These are phyloP conservation scores for Trissolcus brochymenae DNA, from an alignment of 2,888 invertebrate genomes.

Conservation along the genomic window DNA sequence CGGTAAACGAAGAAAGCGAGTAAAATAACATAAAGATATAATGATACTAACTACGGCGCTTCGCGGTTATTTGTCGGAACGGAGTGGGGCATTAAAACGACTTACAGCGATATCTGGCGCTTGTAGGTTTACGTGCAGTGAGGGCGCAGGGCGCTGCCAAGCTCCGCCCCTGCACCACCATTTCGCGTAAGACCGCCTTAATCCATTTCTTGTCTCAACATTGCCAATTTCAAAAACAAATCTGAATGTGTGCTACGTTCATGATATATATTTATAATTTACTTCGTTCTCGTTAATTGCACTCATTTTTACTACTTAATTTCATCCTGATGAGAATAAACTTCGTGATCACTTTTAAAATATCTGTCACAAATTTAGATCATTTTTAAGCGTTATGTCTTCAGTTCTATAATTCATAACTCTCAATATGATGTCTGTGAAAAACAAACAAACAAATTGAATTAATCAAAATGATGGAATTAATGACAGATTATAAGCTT, in stretches of 20 bases:
- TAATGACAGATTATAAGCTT: not conserved
- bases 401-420: too few relatives aligned
- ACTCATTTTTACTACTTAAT: not conserved
- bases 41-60: conserved; percentile 65
- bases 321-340: not conserved
- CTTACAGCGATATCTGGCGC: conserved; percentile 54
- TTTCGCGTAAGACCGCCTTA: conserved; percentile 64
- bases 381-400: too few relatives aligned
- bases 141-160: conserved; percentile 62
- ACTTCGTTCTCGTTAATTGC: not conserved
- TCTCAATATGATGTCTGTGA: too few relatives aligned
- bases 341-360: too few relatives aligned
- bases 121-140: conserved; percentile 44
- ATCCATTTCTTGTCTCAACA: conserved; percentile 64
- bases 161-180: conserved; percentile 67
- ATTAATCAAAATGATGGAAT: not conserved
- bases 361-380: too few relatives aligned
- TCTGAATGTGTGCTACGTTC: not conserved
- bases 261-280: not conserved
- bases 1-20: conserved; percentile 58
- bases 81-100: conserved; percentile 51
- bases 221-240: conserved; percentile 35
- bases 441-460: not conserved
- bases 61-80: conserved; percentile 52
- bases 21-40: conserved; percentile 63